Evolutionary conservation across 2,888 invertebrate species (phyloP).

Genomic region (Scelioninae gen. 1): DNA sequence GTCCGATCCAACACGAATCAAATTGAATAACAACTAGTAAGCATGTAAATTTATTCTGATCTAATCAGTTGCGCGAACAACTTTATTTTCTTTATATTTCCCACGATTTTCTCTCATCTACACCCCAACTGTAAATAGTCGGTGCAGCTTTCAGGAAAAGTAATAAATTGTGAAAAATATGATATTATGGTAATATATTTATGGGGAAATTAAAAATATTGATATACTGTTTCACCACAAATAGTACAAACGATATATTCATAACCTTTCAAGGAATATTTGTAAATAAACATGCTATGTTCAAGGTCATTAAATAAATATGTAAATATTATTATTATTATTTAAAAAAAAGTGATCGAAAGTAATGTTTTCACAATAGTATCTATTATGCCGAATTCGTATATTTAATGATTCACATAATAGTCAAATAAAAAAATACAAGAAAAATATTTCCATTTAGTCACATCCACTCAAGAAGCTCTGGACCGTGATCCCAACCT

Average conservation of each 20-base stretch:
- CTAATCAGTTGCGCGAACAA: constrained; percentile 39
- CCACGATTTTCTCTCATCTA: constrained; percentile 27
- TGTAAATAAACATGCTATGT: no score
- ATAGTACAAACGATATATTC: neutral
- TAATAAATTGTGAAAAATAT: neutral
- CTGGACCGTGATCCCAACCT: neutral
- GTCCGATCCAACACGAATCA: constrained; percentile 26
- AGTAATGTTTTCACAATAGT: neutral
- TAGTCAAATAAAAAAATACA: neutral
- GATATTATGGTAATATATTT: neutral
- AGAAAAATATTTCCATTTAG: neutral
- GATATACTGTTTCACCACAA: neutral
- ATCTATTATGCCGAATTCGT: no score
- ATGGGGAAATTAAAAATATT: no score
- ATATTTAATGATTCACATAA: no score
- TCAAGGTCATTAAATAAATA: no score
- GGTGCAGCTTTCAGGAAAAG: neutral
- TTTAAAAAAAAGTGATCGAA: neutral
- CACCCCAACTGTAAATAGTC: neutral
- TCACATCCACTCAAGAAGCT: neutral
- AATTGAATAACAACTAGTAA: constrained; percentile 32
- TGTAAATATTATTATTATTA: no score
- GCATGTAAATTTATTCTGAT: constrained; percentile 59
- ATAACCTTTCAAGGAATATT: no score
- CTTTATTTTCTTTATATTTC: constrained; percentile 49